These are phyloP conservation scores for Cepaea hortensis DNA, from an alignment of 2,888 invertebrate genomes.

Conservation along the genomic window DNA sequence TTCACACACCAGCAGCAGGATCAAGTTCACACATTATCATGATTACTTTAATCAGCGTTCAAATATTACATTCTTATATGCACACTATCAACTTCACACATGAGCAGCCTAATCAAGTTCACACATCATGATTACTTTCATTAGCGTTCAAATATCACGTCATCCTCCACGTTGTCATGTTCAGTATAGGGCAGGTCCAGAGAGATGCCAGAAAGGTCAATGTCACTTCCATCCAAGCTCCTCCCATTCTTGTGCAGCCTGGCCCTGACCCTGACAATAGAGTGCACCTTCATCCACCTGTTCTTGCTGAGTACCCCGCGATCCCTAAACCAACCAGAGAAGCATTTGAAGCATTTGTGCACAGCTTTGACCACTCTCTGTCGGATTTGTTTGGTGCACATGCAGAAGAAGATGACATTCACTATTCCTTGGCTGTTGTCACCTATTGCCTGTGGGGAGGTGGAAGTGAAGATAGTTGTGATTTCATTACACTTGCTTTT, in stretches of 20 bases:
- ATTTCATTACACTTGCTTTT: too few species aligned
- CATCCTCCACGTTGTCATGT: constrained; percentile 46
- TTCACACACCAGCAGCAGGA: neutral
- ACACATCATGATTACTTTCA: too few species aligned
- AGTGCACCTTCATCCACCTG: constrained; percentile 36
- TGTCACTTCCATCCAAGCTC: constrained; percentile 51
- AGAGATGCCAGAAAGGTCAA: constrained; percentile 53
- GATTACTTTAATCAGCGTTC: constrained; percentile 15
- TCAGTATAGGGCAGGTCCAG: constrained; percentile 48
- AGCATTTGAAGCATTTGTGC: constrained; percentile 36
- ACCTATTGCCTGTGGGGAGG: constrained; percentile 55
- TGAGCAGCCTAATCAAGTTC: too few species aligned
- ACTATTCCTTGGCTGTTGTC: constrained; percentile 58
- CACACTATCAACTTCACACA: too few species aligned
- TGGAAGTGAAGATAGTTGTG: neutral
- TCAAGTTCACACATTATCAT: neutral
- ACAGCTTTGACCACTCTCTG: constrained; percentile 42
- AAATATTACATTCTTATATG: constrained; percentile 42
- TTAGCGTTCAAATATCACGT: constrained; percentile 49
- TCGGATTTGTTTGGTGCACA: constrained; percentile 55
- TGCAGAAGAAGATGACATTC: constrained; percentile 57
- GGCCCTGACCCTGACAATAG: constrained; percentile 44
- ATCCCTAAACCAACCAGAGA: constrained; percentile 38
- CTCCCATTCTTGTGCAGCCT: constrained; percentile 3
- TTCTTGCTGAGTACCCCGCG: constrained; percentile 19